Percentiles rank a stretch among this genome's conserved stretches.
phyloP scores from a whole-genome alignment of 2,113 vertebrate genomes.

The Cyanoderma ruficeps region DNA sequence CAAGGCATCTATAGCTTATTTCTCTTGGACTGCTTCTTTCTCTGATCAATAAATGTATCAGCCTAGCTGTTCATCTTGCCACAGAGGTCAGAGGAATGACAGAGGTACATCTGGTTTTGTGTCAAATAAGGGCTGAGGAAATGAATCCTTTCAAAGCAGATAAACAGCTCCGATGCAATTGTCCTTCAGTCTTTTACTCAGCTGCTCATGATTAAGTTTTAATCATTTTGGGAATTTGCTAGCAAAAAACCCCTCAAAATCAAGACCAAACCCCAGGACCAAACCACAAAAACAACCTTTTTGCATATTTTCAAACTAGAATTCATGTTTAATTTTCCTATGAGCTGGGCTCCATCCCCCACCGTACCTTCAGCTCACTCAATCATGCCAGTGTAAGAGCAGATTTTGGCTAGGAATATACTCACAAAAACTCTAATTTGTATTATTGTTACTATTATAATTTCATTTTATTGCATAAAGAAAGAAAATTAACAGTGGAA shows the following conservation, averaged over 20 bases:
- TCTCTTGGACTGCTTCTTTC: conserved; percentile 56
- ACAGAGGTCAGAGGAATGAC: conserved; percentile 70
- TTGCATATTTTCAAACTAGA: neutral
- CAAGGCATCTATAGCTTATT: conserved; percentile 56
- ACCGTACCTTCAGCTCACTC: neutral
- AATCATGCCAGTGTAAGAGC: neutral
- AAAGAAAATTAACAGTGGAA: neutral
- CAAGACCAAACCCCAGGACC: neutral
- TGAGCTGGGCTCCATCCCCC: neutral
- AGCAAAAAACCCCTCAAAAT: neutral
- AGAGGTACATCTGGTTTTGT: conserved; percentile 71
- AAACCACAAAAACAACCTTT: neutral
- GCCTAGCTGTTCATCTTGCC: conserved; percentile 71
- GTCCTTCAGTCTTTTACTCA: conserved; percentile 37
- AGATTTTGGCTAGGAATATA: neutral
- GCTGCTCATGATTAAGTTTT: conserved; percentile 43
- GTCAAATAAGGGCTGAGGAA: conserved; percentile 66
- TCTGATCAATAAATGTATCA: conserved; percentile 74
- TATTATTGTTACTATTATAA: neutral
- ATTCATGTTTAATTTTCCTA: neutral
- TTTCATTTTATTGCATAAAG: neutral
- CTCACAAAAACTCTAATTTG: neutral
- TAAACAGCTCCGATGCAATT: conserved; percentile 42
- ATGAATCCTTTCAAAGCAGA: conserved; percentile 64
- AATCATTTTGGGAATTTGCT: conserved; percentile 30